Conservation (phyloP, 2,888 invertebrate species). For the Phaedon cochleariae region DNA sequence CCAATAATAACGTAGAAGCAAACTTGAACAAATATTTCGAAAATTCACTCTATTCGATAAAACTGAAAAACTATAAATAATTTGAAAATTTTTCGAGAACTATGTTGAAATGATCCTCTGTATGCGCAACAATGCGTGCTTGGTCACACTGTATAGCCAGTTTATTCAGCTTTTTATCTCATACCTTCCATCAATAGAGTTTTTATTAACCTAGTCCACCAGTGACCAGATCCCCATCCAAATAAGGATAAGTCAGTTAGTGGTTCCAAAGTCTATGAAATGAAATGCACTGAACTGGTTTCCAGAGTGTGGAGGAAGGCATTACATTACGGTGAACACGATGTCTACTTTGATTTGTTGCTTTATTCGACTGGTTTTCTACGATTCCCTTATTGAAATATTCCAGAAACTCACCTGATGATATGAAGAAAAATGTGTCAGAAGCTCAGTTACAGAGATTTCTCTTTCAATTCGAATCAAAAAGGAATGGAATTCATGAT, state of each 20-base stretch:
- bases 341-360: constrained; percentile 23
- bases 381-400: no score
- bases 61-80: no score
- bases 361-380: not conserved
- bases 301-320: constrained; percentile 34
- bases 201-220: constrained; percentile 55
- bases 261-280: constrained; percentile 20
- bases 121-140: no score
- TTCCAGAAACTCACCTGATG: not conserved
- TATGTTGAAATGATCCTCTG: no score
- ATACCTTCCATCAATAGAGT: constrained; percentile 44
- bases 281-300: constrained; percentile 34
- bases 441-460: not conserved
- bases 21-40: no score
- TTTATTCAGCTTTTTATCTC: not conserved
- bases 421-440: not conserved
- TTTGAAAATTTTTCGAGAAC: no score
- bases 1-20: no score
- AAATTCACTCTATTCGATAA: no score
- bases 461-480: no score
- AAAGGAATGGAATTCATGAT: not conserved
- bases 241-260: constrained; percentile 48
- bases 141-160: not conserved
- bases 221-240: constrained; percentile 53
- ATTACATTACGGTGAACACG: constrained; percentile 11